phyloP scores from a whole-genome alignment of 2,797 vertebrate species.

The Coccyzus lansbergi region DNA sequence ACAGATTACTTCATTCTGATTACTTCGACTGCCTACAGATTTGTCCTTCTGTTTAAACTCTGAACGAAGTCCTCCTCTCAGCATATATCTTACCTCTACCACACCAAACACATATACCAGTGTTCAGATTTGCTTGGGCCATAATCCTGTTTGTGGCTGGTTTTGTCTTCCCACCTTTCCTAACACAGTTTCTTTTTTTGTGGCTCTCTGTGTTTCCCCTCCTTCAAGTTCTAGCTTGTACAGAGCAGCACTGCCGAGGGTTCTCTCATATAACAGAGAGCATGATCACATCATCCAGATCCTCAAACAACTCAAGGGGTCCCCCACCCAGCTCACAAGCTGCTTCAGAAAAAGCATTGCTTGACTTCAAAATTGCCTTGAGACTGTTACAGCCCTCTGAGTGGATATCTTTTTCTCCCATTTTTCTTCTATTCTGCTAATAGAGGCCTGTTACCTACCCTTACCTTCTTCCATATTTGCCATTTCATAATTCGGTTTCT shows the following conservation, averaged over 20 bases:
- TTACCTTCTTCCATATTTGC: not conserved
- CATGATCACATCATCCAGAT: not conserved
- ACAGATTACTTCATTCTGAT: not conserved
- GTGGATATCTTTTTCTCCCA: not conserved
- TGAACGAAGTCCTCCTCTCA: not conserved
- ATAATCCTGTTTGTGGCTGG: not conserved
- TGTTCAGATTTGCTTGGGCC: not conserved
- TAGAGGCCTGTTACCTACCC: not conserved
- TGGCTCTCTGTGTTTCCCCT: not conserved
- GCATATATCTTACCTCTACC: not conserved
- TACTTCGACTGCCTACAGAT: not conserved
- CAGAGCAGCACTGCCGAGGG: not conserved
- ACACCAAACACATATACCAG: not conserved
- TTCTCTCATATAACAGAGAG: not conserved
- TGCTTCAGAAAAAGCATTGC: not conserved
- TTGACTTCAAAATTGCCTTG: not conserved
- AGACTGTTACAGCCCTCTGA: not conserved
- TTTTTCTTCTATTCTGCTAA: not conserved
- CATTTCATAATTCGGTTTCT: not conserved
- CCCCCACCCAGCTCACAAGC: not conserved
- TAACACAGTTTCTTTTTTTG: not conserved
- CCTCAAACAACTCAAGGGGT: not conserved
- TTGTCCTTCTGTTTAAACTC: not conserved
- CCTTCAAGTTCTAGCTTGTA: not conserved
- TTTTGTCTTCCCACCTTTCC: conserved; percentile 2